A percentile compares a stretch with the other conserved stretches of the same genome.
Evolutionary conservation across 1,140 invertebrate species (phyloP).

Genomic region (Macrobrachium rosenbergii): DNA sequence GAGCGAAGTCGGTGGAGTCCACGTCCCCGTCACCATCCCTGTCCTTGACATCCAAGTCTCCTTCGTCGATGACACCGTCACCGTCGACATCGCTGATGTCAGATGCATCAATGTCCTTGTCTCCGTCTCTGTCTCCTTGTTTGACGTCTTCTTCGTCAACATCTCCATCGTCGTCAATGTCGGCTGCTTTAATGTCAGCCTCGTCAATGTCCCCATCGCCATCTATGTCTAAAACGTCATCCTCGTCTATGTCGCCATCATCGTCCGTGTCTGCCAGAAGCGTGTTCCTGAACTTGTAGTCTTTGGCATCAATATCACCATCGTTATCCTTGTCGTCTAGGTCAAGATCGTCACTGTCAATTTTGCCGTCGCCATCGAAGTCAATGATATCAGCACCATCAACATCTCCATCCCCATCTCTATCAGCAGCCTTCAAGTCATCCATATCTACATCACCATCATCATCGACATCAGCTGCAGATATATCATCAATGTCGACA

Average conservation of each 20-base stretch:
- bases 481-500: constrained; percentile 59
- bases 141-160: constrained; percentile 57
- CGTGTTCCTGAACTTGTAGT: constrained; percentile 33
- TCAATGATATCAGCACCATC: constrained; percentile 59
- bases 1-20: constrained; percentile 22
- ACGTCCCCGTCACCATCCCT: constrained; percentile 58
- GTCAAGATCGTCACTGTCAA: constrained; percentile 59
- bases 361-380: constrained; percentile 58
- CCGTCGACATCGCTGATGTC: constrained; percentile 57
- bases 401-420: constrained; percentile 64
- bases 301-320: constrained; percentile 60
- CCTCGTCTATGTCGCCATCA: constrained; percentile 57
- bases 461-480: constrained; percentile 56
- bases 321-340: constrained; percentile 57
- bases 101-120: constrained; percentile 44
- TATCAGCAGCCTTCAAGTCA: constrained; percentile 53
- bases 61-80: constrained; percentile 52
- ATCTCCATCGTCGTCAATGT: constrained; percentile 63
- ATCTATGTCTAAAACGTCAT: constrained; percentile 47
- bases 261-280: constrained; percentile 50
- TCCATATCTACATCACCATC: constrained; percentile 60
- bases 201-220: constrained; percentile 60
- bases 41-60: constrained; percentile 53
- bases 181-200: constrained; percentile 48
- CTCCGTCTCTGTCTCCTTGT: constrained; percentile 51